phyloP scores from a whole-genome alignment of 2,797 vertebrate genomes.

The Spheniscus humboldti region DNA sequence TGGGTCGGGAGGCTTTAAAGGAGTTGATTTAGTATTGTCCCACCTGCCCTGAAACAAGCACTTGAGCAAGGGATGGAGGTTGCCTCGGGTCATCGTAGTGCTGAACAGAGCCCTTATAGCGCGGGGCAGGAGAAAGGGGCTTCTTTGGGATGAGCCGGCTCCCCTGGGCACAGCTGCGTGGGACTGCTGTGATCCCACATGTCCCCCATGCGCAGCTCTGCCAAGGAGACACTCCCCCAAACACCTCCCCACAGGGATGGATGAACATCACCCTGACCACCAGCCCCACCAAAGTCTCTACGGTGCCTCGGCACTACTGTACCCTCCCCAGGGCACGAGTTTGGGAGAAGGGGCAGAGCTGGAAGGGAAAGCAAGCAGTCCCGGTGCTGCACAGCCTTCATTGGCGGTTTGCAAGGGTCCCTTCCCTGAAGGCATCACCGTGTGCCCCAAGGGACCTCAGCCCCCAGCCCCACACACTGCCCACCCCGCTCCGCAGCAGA shows the following conservation, averaged over 20 bases:
- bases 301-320: not conserved
- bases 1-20: conserved; percentile 18
- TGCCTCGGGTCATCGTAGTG: not conserved
- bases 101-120: conserved; percentile 18
- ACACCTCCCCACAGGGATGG: not conserved
- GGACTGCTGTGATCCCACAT: not conserved
- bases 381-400: not conserved
- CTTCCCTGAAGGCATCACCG: not conserved
- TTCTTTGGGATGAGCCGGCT: not conserved
- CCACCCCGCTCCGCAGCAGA: not conserved
- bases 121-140: not conserved
- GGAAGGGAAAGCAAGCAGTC: not conserved
- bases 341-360: not conserved
- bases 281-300: not conserved
- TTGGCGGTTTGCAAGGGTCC: not conserved
- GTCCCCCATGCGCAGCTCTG: not conserved
- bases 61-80: conserved; percentile 31
- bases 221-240: not conserved
- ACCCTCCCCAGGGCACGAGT: not conserved
- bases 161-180: not conserved
- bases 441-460: not conserved
- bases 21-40: conserved; percentile 49
- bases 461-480: not conserved
- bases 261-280: not conserved
- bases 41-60: conserved; percentile 23